Base-by-base conservation (phyloP, 1,140 invertebrate genomes). In the Stegodyphus dumicola region DNA sequence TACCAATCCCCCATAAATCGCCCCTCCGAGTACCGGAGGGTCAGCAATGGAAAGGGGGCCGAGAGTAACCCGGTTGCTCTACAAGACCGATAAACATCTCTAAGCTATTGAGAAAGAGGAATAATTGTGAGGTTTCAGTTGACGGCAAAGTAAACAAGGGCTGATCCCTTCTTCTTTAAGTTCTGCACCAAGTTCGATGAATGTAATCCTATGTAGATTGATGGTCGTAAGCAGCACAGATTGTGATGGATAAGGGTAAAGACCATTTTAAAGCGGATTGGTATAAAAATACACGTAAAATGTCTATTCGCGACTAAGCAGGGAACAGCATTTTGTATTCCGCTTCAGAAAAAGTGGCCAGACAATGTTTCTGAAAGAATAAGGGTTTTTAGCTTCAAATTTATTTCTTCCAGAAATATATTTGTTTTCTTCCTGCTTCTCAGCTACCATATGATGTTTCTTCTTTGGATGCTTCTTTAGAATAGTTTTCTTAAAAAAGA, bases 71-170 rank as follows among this genome's bases (percentile, higher is more conserved):
- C 79, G 79, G 79, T 83, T 83, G 79, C 79, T 56, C 13, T 74
- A 83, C 79, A 83, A 83, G 79, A 75, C 79, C 79, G 79, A 83
- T 83, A 83, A 83, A 83, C 79, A 83, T 83, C 79, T 83, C 56
- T 53, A 52, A 13, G 53, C 69, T 65, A 81, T 83, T 83, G 49
- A 74, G 49, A 9, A 13, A 7, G 17, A 51, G 71, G 70, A 74
- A 74, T 83, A 83, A 83, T 83, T 83, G 79, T 74, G 71, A 33
- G 33, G 33, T 33, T 33, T 33, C 33, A 33, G 33, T 33, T 75
- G 79, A 75, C 18, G 79, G 49, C 49, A 83, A 83, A 83, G 79
- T 83, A 83, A 83, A 83, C 79, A 83, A 83, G 79, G 3, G 17
- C 49, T 71, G 51, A 71, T 80, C 69, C 48, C 48, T 3, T 6